Evolutionary conservation across 1,140 invertebrate genomes (phyloP).

Genomic region (Monomorium pharaonis): DNA sequence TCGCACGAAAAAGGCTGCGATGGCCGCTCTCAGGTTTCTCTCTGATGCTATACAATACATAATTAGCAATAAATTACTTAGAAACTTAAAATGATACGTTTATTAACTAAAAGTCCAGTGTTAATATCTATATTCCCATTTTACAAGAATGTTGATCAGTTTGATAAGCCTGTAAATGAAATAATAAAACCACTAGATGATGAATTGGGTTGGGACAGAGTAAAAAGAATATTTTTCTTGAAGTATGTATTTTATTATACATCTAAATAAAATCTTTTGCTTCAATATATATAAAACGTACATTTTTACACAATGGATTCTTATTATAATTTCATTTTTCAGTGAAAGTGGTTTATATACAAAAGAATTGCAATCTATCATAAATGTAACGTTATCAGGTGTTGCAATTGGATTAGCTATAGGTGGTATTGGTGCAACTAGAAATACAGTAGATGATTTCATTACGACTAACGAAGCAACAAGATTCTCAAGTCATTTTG

Average conservation of each 20-base stretch:
- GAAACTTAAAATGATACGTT: conserved; percentile 11
- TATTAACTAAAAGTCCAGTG: conserved; percentile 4
- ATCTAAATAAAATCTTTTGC: not conserved
- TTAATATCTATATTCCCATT: not conserved
- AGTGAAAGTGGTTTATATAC: conserved; percentile 87
- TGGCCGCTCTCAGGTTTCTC: too few species aligned
- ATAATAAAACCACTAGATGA: conserved; percentile 1
- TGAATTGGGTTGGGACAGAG: conserved; percentile 55
- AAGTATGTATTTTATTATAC: conserved; percentile 56
- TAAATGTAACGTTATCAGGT: conserved; percentile 86
- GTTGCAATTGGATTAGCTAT: conserved; percentile 87
- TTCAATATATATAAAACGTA: not conserved
- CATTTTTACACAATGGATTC: not conserved
- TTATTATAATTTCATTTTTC: conserved; percentile 68
- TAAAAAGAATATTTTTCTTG: conserved; percentile 51
- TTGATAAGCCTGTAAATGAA: not conserved
- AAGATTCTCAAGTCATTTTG: conserved; percentile 87
- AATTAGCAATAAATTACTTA: not conserved
- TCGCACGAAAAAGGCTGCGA: too few species aligned
- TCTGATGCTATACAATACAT: not conserved
- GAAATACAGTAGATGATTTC: conserved; percentile 88
- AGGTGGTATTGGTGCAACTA: conserved; percentile 87
- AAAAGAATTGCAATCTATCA: conserved; percentile 86
- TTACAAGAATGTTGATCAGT: not conserved
- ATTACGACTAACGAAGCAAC: conserved; percentile 91